Evolutionary conservation across 2,113 vertebrate species (phyloP), one percentile per base, ranked within the genome.

Genomic region (Rhipidura dahli): DNA sequence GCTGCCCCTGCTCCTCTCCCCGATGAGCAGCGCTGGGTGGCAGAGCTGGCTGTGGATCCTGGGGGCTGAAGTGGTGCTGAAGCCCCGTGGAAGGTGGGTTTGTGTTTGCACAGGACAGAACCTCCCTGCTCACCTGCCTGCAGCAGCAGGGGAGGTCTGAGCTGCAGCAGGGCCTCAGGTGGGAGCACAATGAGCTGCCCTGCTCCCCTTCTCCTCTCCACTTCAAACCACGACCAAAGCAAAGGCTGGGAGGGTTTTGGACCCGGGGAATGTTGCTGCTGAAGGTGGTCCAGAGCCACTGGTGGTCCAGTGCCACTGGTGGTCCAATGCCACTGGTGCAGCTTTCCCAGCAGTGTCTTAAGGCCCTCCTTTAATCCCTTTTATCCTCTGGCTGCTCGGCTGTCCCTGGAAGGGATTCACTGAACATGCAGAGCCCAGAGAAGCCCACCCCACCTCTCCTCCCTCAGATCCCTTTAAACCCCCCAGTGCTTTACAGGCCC

Each of bases 81-180:
- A 13, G 13, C 21, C 7, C 39, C 2, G 2, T 1, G 2, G 11
- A 17, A 17, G 0, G 3, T 4, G 21, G 54, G 42, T 80, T 47
- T 42, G 75, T 64, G 64, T 11, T 56, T 18, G 53, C 63, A 26
- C 40, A 9, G 53, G 30, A 13, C 44, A 24, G 44, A 17, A 30
- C 13, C 40, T 19, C 35, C 70, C 47, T 26, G 39, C 17, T 8
- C 59, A 39, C 50, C 78, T 51, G 39, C 11, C 10, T 10, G 50
- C 59, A 40, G 17, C 2, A 17, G n/a, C n/a, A 54, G 77, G 77
- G 13, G 3, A 39, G 45, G 7, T 31, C 35, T 40, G 57, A 63
- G 76, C 73, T 70, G 21, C 12, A 61, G 44, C 65, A 56, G 50
- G 28, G 31, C 27, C 51, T 85, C 53, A 80, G 79, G 16, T 12